These are phyloP conservation scores for Subacronicta megacephala DNA, from an alignment of 2,888 invertebrate species.

Conservation along the genomic window DNA sequence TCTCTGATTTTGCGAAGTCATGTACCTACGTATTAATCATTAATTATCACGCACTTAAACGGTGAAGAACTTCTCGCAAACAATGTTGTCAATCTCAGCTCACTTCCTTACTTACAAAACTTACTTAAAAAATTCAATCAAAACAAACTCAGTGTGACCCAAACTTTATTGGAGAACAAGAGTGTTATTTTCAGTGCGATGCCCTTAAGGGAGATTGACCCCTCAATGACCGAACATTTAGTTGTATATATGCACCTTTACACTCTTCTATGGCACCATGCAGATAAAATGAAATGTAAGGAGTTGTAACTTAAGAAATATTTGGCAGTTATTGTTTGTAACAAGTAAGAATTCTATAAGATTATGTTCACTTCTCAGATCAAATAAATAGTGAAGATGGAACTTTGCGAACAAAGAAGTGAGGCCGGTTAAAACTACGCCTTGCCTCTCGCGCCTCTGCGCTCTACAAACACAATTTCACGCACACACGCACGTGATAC, in stretches of 20 bases:
- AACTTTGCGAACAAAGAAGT: too few relatives aligned
- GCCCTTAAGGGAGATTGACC: constrained; percentile 74
- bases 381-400: too few relatives aligned
- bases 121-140: constrained; percentile 3
- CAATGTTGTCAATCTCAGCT: too few relatives aligned
- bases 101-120: too few relatives aligned
- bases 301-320: constrained; percentile 38
- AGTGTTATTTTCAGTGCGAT: constrained; percentile 71
- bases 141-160: constrained; percentile 51
- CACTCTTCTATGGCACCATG: constrained; percentile 42
- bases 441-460: too few relatives aligned
- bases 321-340: constrained; percentile 21
- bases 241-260: constrained; percentile 60
- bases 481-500: too few relatives aligned
- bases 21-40: too few relatives aligned
- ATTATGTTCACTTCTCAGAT: background rate
- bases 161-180: constrained; percentile 65
- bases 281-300: constrained; percentile 44
- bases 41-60: too few relatives aligned
- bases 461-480: too few relatives aligned
- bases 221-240: constrained; percentile 70
- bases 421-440: too few relatives aligned
- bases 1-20: too few relatives aligned
- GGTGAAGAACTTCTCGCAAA: too few relatives aligned
- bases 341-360: constrained; percentile 3